Conservation (phyloP, 2,113 vertebrate genomes). For the Forbesichthys agassizii region DNA sequence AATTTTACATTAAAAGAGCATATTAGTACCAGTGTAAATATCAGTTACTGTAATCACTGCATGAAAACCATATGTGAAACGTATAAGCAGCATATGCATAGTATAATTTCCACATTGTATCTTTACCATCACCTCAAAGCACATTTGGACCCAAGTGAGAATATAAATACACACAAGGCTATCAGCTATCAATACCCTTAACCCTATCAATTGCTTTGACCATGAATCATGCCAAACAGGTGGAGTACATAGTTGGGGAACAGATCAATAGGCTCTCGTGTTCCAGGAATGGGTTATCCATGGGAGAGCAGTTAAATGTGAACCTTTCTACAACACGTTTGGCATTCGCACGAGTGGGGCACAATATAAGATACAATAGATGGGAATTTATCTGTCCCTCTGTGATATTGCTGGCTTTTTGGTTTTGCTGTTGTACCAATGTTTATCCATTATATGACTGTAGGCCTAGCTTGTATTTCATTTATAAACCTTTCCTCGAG, state of each 20-base stretch:
- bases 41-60: neutral
- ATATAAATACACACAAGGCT: slow-evolving; percentile 29
- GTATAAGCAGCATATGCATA: neutral
- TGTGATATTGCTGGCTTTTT: no score
- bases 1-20: no score
- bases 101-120: slow-evolving; percentile 17
- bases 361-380: neutral
- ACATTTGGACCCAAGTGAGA: slow-evolving; percentile 17
- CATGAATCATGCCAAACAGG: slow-evolving; percentile 13
- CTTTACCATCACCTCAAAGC: slow-evolving; percentile 31
- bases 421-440: no score
- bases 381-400: neutral
- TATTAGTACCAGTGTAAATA: no score
- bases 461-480: no score
- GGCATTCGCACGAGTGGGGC: neutral
- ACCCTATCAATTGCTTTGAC: slow-evolving; percentile 23
- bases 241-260: neutral
- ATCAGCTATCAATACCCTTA: slow-evolving; percentile 31
- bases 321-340: neutral
- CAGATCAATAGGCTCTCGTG: neutral
- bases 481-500: no score
- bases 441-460: no score
- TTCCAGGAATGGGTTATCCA: neutral
- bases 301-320: neutral
- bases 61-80: neutral